Conservation (phyloP, 2,113 vertebrate species). For the Callorhinus ursinus region DNA sequence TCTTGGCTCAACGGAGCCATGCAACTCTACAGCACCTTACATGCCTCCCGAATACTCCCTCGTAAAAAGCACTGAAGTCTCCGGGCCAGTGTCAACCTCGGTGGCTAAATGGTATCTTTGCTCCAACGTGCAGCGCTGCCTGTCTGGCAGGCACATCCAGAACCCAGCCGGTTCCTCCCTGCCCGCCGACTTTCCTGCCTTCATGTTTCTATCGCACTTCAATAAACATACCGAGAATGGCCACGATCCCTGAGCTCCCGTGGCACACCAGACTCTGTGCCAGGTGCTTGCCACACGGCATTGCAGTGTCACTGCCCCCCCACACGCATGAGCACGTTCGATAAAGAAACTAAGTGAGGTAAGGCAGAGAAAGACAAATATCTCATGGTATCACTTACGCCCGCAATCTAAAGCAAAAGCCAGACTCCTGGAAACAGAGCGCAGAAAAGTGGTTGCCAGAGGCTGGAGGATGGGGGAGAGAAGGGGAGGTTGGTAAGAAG, state of each 20-base stretch:
- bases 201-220: not conserved
- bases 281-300: accelerated
- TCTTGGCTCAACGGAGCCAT: not conserved
- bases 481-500: not conserved
- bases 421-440: not conserved
- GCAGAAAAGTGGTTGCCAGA: not conserved
- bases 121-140: not conserved
- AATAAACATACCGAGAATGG: not conserved
- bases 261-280: not conserved
- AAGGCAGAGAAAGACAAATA: not conserved
- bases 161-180: not conserved
- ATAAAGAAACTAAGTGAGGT: not conserved
- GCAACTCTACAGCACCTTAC: not conserved
- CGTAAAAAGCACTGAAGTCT: not conserved
- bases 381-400: not conserved
- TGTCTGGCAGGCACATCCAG: not conserved
- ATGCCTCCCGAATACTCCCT: not conserved
- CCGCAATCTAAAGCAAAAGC: not conserved
- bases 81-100: not conserved
- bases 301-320: not conserved
- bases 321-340: not conserved
- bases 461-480: no score
- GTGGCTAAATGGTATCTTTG: not conserved
- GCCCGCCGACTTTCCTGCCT: not conserved
- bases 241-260: not conserved